Evolutionary conservation across 1,140 invertebrate species (phyloP), one percentile per base, ranked within the genome.

Genomic region (Oryzaephilus surinamensis): DNA sequence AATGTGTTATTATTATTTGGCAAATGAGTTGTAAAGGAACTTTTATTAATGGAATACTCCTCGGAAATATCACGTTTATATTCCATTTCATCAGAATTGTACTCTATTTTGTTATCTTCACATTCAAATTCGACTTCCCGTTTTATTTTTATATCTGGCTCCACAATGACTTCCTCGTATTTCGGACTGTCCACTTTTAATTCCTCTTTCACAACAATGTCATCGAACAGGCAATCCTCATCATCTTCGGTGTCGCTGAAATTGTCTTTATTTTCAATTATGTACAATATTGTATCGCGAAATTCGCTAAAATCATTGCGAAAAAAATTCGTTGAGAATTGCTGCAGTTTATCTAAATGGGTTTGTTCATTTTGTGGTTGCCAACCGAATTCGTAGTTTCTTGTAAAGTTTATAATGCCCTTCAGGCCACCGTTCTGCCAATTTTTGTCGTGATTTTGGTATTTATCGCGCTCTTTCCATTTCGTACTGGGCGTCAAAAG

Each of bases 131-230:
- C 47, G 10, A 45, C 23, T 37, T 58, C 57, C 8, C 39, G 47
- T 46, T 59, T 59, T 14, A 59, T 45, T 43, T 54, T 53, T 6
- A 58, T 56, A 36, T 57, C 56, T 11, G 55, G 57, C 31, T 58
- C 57, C 6, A 58, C 42, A 8, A 55, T 49, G 0, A 60, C 48
- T 45, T 58, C 48, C 32, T 60, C 55, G 38, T 51, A 52, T 38
- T 44, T 48, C 5, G 50, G 10, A 30, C 8, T 15, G 3, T 41
- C 36, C n/a, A 16, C 31, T 26, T 41, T 17, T 6, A 30, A 12
- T 30, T 30, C 14, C 4, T 16, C 29, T 8, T 15, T 6, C 2
- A n/a, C 23, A 24, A 38, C 41, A n/a, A n/a, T n/a, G n/a, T n/a
- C n/a, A 20, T 50, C 37, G 32, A 46, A 49, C 18, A 20, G 18